Evolutionary conservation across 2,888 invertebrate species (phyloP).

Genomic region (Drosophila nr. perissopoda): DNA sequence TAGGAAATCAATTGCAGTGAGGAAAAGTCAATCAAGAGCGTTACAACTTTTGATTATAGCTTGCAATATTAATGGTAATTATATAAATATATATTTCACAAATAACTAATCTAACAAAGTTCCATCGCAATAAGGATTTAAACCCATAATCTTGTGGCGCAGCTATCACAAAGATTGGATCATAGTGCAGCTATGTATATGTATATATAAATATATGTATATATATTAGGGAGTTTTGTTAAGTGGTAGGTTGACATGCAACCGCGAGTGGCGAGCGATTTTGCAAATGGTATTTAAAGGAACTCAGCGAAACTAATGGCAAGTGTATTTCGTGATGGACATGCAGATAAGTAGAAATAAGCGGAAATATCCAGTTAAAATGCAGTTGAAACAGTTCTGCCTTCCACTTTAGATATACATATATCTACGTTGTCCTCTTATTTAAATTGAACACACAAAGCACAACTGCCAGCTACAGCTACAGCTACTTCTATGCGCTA

Average conservation of each 20-base stretch:
- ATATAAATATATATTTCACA: background rate
- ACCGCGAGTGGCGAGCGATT: background rate
- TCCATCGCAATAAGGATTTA: background rate
- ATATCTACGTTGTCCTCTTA: background rate
- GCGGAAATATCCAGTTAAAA: slow-evolving; percentile 8
- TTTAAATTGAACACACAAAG: background rate
- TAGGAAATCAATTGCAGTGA: slow-evolving; percentile 15
- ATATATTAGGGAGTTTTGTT: background rate
- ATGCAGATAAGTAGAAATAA: slow-evolving; percentile 7
- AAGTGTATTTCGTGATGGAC: background rate
- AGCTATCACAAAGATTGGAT: background rate
- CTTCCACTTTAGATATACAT: background rate
- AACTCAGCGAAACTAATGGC: slow-evolving; percentile 3
- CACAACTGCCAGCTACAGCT: background rate
- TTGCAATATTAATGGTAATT: slow-evolving; percentile 10
- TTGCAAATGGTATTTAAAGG: slow-evolving; percentile 10
- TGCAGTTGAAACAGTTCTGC: background rate
- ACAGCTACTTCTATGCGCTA: background rate
- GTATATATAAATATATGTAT: background rate
- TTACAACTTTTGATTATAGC: background rate
- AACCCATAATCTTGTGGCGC: background rate
- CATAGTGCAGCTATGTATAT: background rate
- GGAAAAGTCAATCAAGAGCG: slow-evolving; percentile 18
- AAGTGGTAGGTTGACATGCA: slow-evolving; percentile 10
- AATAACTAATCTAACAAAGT: background rate